These are phyloP conservation scores for Pristis pectinata DNA, from an alignment of 2,797 vertebrate species.

Conservation along the genomic window DNA sequence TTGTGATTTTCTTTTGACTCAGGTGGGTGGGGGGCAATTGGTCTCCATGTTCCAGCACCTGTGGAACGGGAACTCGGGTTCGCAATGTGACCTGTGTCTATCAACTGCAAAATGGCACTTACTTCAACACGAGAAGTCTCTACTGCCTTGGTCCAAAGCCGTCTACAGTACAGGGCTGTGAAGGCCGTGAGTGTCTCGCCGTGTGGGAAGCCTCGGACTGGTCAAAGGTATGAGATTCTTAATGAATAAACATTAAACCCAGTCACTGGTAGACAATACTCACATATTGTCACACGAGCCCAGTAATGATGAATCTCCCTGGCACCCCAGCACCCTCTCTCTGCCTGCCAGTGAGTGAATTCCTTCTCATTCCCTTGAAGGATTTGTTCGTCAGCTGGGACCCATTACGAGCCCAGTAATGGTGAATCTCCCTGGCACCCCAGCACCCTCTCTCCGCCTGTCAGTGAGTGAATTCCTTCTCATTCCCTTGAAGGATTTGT, in stretches of 20 bases:
- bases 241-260: not conserved
- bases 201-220: constrained; percentile 92
- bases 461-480: not conserved
- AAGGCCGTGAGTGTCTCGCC: constrained; percentile 79
- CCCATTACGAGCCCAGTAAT: not conserved
- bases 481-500: not conserved
- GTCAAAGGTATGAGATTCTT: constrained; percentile 71
- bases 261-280: not conserved
- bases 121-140: constrained; percentile 70
- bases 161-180: constrained; percentile 68
- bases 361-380: not conserved
- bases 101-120: constrained; percentile 81
- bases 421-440: not conserved
- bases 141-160: constrained; percentile 78
- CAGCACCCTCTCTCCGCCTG: not conserved
- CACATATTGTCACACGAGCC: not conserved
- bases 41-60: constrained; percentile 80
- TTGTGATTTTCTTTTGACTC: constrained; percentile 40
- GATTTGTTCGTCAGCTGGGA: no score
- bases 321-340: not conserved
- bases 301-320: not conserved
- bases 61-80: constrained; percentile 77
- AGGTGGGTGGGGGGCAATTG: constrained; percentile 86
- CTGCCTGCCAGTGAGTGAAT: not conserved
- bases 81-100: constrained; percentile 80